Percentiles rank a stretch among this genome's conserved stretches.
These are phyloP conservation scores for Lipotes vexillifer DNA, from an alignment of 2,113 vertebrate species.

Conservation along the genomic window DNA sequence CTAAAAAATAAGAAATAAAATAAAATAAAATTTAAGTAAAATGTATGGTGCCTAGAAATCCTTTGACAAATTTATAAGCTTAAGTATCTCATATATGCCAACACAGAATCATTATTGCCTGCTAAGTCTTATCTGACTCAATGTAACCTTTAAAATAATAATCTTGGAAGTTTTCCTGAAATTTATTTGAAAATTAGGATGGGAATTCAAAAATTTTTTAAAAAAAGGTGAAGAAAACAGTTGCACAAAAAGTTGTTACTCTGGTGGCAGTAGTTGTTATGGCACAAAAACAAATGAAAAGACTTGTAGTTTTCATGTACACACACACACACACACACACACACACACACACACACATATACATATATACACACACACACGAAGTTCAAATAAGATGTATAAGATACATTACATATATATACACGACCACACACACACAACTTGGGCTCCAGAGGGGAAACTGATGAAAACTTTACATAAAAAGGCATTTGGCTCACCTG, in stretches of 20 bases:
- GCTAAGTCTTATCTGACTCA: slow-evolving; percentile 33
- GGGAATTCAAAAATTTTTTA: slow-evolving; percentile 53
- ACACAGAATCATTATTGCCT: slow-evolving; percentile 53
- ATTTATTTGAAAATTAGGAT: slow-evolving; percentile 74
- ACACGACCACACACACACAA: neutral
- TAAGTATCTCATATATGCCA: slow-evolving; percentile 28
- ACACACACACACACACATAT: neutral
- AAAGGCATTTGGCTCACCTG: slow-evolving; percentile 18
- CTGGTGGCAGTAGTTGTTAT: slow-evolving; percentile 73
- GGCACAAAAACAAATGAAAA: slow-evolving; percentile 71
- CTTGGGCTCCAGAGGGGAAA: slow-evolving; percentile 56
- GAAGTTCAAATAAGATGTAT: slow-evolving; percentile 41
- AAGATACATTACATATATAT: slow-evolving; percentile 45
- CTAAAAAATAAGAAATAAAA: slow-evolving; percentile 56
- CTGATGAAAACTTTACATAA: neutral
- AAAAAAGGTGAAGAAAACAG: slow-evolving; percentile 38
- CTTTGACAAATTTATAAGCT: slow-evolving; percentile 67
- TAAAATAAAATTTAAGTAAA: slow-evolving; percentile 43
- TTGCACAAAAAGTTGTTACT: slow-evolving; percentile 72
- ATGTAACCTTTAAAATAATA: slow-evolving; percentile 65
- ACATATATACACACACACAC: neutral
- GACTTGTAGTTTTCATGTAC: neutral
- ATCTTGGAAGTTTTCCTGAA: slow-evolving; percentile 58
- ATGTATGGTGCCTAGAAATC: slow-evolving; percentile 61
- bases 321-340: neutral